Conservation (phyloP, 2,113 vertebrate species). For the Peromyscus leucopus region DNA sequence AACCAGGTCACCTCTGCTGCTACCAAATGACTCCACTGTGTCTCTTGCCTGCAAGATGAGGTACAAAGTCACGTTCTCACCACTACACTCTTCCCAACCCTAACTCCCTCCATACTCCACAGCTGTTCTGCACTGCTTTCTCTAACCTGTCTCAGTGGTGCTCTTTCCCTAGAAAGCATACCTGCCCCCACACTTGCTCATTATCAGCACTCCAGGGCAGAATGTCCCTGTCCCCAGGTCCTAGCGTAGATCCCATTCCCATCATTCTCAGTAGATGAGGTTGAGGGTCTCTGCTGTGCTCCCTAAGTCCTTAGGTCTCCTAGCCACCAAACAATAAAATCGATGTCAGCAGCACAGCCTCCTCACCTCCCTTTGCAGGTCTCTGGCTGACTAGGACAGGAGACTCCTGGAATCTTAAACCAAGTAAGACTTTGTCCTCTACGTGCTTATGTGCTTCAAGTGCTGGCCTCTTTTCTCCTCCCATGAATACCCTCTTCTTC, state of each 20-base stretch:
- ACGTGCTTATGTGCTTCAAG: background rate
- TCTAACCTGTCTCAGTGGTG: background rate
- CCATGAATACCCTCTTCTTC: background rate
- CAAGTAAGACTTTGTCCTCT: no score
- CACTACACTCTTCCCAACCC: background rate
- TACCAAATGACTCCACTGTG: background rate
- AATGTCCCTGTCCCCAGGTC: accelerated
- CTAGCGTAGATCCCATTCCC: background rate
- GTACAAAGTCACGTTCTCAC: background rate
- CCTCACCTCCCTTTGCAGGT: accelerated
- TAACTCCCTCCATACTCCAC: accelerated
- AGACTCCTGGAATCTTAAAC: background rate
- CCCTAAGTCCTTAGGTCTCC: accelerated
- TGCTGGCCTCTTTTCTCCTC: background rate
- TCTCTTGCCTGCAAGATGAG: background rate
- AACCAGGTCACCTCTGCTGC: no score
- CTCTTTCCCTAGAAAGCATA: background rate
- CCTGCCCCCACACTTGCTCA: accelerated
- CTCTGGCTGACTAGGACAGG: background rate
- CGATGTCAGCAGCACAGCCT: accelerated
- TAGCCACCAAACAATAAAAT: background rate
- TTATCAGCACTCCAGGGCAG: accelerated
- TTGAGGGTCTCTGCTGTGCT: background rate
- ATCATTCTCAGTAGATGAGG: accelerated
- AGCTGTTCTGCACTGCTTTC: background rate